Base-by-base conservation (phyloP, 1,140 invertebrate genomes). In the Cydia amplana region DNA sequence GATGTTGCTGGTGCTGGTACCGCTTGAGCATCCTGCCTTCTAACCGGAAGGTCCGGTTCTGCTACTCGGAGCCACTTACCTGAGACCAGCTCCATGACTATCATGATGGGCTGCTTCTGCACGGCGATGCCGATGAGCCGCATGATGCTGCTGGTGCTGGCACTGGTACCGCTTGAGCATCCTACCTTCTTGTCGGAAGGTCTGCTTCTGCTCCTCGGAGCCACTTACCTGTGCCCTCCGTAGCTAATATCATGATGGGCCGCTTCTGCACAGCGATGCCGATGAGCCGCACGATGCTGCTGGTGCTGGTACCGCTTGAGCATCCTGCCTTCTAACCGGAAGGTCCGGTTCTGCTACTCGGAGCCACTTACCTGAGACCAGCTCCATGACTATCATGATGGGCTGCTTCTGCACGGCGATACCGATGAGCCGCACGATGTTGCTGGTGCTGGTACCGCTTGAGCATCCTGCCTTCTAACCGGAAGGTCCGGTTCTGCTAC, bases 91-190 rank as follows among this genome's bases (percentile, higher is more conserved):
- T 99, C 98, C 98, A 99, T 99, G 23, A 99, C 97, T 85, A 99
- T 99, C 98, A 99, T 99, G 72, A 99, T 98, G 0, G 99, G 99
- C 85, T 99, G 98, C 85, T 99, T 98, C 88, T 99, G 98, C 67
- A 99, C 98, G 84, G 98, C 99, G 82, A 99, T 99, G 23, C 98
- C 98, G 81, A 99, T 99, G n/a, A 99, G 95, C 84, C 97, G 96
- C 6, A 99, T 98, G 81, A 99, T 97, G 91, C 99, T 99, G 0
- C n/a, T n/a, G n/a, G 94, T 99, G 98, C 91, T 99, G n/a, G n/a
- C n/a, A n/a, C n/a, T n/a, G 97, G 88, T 99, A 99, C 87, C 99
- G 98, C 84, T 99, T 99, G 4, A 99, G 93, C 75, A 99, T 99
- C 78, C 98, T 94, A 0, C 98, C 98, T 89, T 99, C 98, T 90